A percentile compares a stretch with the other conserved stretches of the same genome.
phyloP scores from a whole-genome alignment of 2,888 invertebrate genomes.

The Orthonychiurus folsomi region DNA sequence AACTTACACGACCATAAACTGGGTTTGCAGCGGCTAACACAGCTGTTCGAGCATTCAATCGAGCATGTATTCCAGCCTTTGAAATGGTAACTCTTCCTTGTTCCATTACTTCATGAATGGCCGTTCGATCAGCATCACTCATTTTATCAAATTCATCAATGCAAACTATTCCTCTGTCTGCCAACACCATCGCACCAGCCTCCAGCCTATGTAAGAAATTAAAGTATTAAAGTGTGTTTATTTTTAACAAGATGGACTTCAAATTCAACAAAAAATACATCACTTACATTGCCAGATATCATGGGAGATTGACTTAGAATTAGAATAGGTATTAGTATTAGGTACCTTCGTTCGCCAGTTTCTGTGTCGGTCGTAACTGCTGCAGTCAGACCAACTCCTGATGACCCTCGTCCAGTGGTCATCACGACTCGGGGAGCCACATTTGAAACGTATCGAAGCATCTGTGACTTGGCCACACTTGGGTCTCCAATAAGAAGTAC shows the following conservation, averaged over 20 bases:
- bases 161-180: constrained; percentile 95
- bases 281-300: no score
- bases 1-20: constrained; percentile 76
- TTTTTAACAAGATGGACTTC: neutral
- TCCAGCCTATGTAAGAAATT: constrained; percentile 57
- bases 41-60: constrained; percentile 92
- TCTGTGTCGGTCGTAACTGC: constrained; percentile 95
- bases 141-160: constrained; percentile 98
- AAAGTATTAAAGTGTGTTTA: neutral
- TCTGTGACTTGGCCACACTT: constrained; percentile 96
- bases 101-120: constrained; percentile 99
- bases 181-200: constrained; percentile 99
- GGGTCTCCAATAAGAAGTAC: constrained; percentile 94
- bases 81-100: constrained; percentile 95
- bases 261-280: no score
- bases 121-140: constrained; percentile 97
- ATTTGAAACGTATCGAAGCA: constrained; percentile 81
- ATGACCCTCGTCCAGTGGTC: constrained; percentile 95
- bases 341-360: constrained; percentile 72
- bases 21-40: constrained; percentile 99
- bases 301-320: neutral
- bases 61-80: constrained; percentile 95
- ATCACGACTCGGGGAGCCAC: constrained; percentile 93
- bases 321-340: neutral
- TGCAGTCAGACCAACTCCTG: constrained; percentile 96